Percentiles rank a stretch among this genome's conserved stretches.
These are phyloP conservation scores for western clawed frog (Xenopus tropicalis) DNA, from an alignment of 2,113 vertebrate genomes.

Conservation along the genomic window UCB_Xtro_10.0 CM004445.2:144762001-144762500, in stretches of 20 bases:
- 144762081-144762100: not conserved
- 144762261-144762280: not conserved
- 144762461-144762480: not conserved
- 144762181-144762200: conserved; percentile 9
- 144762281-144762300: too few species aligned
- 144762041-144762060: too few species aligned
- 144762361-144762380: not conserved
- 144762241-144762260: not conserved
- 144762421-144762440: conserved; percentile 9
- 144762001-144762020: not conserved
- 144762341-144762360: not conserved
- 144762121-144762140: not conserved
- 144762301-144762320: conserved; percentile 9
- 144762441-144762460: not conserved
- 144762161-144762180: too few species aligned
- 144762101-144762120: not conserved
- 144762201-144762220: not conserved
- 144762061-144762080: conserved; percentile 9
- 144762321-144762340: not conserved
- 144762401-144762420: too few species aligned
- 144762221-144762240: not conserved
- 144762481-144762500: not conserved
- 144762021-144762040: not conserved
- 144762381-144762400: not conserved
- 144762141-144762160: not conserved